Percentiles rank a stretch among this genome's conserved stretches.
These are phyloP conservation scores for Rhingia campestris DNA, from an alignment of 2,888 invertebrate genomes.

Conservation along the genomic window DNA sequence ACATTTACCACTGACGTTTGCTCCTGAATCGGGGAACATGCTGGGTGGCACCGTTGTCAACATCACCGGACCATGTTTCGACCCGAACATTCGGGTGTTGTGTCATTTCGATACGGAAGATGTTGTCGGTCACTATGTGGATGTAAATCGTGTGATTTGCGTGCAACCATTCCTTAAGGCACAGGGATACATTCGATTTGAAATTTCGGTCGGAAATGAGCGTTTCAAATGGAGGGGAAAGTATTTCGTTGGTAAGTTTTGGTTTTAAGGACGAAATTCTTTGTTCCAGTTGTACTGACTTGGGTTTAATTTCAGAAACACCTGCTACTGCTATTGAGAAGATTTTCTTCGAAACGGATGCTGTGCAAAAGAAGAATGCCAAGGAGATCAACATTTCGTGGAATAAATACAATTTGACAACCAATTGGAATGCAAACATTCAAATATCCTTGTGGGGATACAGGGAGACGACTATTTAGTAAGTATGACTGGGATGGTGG, in stretches of 20 bases:
- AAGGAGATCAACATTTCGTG: conserved; percentile 90
- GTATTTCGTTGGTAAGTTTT: conserved; percentile 92
- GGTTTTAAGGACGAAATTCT: neutral
- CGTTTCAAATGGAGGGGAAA: conserved; percentile 94
- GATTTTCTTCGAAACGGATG: conserved; percentile 90
- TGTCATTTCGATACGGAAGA: conserved; percentile 93
- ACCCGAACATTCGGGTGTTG: conserved; percentile 88
- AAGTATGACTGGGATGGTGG: conserved; percentile 74
- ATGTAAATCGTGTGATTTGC: conserved; percentile 93
- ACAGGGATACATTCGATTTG: conserved; percentile 94
- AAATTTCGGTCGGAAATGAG: conserved; percentile 92
- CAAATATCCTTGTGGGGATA: conserved; percentile 95
- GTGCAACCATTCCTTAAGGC: conserved; percentile 93
- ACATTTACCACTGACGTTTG: conserved; percentile 91
- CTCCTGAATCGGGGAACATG: conserved; percentile 98
- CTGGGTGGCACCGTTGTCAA: conserved; percentile 97
- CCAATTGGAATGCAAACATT: conserved; percentile 89
- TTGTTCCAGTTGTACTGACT: neutral
- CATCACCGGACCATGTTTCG: conserved; percentile 97
- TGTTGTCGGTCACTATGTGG: conserved; percentile 90
- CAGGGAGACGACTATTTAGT: conserved; percentile 89
- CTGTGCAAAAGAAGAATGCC: conserved; percentile 89
- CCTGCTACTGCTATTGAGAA: conserved; percentile 93
- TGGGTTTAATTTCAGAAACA: conserved; percentile 86
- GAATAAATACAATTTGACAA: conserved; percentile 93